Base-by-base conservation (phyloP, 2,797 vertebrate species). In the Silurus aristotelis region DNA sequence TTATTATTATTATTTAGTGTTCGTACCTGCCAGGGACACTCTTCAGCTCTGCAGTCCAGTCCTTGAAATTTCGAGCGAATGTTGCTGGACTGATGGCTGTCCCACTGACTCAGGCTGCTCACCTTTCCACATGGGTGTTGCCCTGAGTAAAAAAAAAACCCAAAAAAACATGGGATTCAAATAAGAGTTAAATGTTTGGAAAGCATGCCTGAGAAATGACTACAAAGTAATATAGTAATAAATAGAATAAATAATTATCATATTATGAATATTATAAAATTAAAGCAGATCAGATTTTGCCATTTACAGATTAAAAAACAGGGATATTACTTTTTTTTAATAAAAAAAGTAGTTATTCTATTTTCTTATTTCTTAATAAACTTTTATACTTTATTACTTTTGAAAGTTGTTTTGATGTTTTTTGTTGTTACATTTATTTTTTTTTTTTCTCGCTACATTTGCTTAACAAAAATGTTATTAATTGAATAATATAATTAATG, bases 11-110 rank as follows among this genome's bases (percentile, higher is more conserved):
- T 38, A 38, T 38, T 38, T 38, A 38, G 38, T 38, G 38, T 43
- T 20, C 22, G 68, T 90, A 95, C 95, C 94, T 95, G 95, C 95
- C 95, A 96, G 27, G 95, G 94, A 88, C 95, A 96, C 58, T 94
- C 94, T 0, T 86, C 63, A 2, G 88, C 27, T 1, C 8, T 25
- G 64, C 95, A 96, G 86, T 0, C 2, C 3, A 93, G 38, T 68
- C 92, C 93, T 83, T 88, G 60, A 68, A 90, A 94, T 83, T 78
- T 89, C 5, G 15, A 92, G 77, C 12, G 22, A 60, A 19, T 17
- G 82, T 93, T 95, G 78, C 0, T 58, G 43, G 88, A 2, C 77
- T 81, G 87, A 82, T 89, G 91, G 1, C 0, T 20, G 1, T 85
- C 48, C 94, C 92, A 94, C 14, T 61, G 84, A 0, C 84, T 87